Conservation (phyloP, 2,888 invertebrate genomes). For the Lasiommata megera region DNA sequence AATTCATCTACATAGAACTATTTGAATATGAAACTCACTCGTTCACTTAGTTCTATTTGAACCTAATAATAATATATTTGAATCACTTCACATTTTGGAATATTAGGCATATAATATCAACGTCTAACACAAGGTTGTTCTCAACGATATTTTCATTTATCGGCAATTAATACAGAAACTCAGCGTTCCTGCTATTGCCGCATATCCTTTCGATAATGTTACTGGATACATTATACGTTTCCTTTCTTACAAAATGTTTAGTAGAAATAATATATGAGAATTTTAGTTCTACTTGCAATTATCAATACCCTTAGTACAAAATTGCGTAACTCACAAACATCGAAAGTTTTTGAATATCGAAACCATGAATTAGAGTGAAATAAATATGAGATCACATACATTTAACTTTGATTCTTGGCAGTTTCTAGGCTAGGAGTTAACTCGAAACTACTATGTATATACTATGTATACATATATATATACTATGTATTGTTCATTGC, state of each 20-base stretch:
- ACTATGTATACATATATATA: too few species aligned
- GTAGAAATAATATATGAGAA: conserved; percentile 22
- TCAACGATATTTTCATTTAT: conserved; percentile 7
- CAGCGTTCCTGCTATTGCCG: conserved; percentile 27
- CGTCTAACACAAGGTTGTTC: conserved; percentile 3
- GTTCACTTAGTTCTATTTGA: too few species aligned
- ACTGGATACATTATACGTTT: conserved; percentile 32
- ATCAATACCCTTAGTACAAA: conserved; percentile 3
- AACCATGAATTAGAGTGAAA: too few species aligned
- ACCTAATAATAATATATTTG: too few species aligned
- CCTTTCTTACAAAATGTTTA: conserved; percentile 33
- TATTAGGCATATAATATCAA: neutral
- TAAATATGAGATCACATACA: too few species aligned
- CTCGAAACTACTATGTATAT: too few species aligned
- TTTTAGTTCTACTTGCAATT: conserved; percentile 15
- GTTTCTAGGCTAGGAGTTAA: too few species aligned
- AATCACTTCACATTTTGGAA: neutral
- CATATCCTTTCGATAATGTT: conserved; percentile 33
- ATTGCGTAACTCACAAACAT: neutral
- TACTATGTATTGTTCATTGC: too few species aligned
- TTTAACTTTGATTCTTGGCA: too few species aligned
- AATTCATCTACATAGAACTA: too few species aligned
- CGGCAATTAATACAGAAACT: conserved; percentile 14
- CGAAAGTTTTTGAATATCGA: too few species aligned
- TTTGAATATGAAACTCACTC: too few species aligned